Percentiles rank a stretch among this genome's conserved stretches.
Conservation (phyloP, 2,888 invertebrate genomes). For the Tiliacea aurago region DNA sequence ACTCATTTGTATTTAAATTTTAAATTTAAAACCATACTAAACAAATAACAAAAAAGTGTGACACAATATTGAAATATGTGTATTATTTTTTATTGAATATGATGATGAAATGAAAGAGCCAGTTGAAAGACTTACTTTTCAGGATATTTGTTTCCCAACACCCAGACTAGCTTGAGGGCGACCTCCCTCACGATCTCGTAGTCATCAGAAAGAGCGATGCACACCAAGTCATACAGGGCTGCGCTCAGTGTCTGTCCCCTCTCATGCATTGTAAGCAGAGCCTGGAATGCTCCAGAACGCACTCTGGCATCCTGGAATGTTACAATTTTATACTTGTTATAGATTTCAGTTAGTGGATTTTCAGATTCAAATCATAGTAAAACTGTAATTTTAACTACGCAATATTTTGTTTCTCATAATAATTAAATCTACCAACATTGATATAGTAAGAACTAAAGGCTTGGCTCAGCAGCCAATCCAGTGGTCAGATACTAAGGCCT, state of each 20-base stretch:
- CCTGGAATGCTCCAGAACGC: slow-evolving; percentile 96
- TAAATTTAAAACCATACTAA: background rate
- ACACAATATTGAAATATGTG: too few species aligned
- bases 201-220: slow-evolving; percentile 96
- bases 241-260: slow-evolving; percentile 95
- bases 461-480: background rate
- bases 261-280: slow-evolving; percentile 95
- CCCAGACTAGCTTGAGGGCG: slow-evolving; percentile 96
- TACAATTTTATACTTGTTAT: background rate
- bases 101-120: background rate
- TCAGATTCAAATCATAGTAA: background rate
- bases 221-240: slow-evolving; percentile 91
- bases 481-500: background rate
- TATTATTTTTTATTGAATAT: background rate
- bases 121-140: slow-evolving; percentile 92
- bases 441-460: background rate
- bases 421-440: background rate
- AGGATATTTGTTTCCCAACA: slow-evolving; percentile 96
- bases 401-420: background rate
- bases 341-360: background rate
- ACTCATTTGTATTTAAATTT: too few species aligned
- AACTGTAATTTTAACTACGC: background rate
- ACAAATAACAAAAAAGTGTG: too few species aligned
- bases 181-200: slow-evolving; percentile 97
- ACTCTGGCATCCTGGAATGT: slow-evolving; percentile 95